Percentiles rank a stretch among this genome's conserved stretches.
Conservation (phyloP, 2,797 vertebrate species). For the Eidolon dupreanum region DNA sequence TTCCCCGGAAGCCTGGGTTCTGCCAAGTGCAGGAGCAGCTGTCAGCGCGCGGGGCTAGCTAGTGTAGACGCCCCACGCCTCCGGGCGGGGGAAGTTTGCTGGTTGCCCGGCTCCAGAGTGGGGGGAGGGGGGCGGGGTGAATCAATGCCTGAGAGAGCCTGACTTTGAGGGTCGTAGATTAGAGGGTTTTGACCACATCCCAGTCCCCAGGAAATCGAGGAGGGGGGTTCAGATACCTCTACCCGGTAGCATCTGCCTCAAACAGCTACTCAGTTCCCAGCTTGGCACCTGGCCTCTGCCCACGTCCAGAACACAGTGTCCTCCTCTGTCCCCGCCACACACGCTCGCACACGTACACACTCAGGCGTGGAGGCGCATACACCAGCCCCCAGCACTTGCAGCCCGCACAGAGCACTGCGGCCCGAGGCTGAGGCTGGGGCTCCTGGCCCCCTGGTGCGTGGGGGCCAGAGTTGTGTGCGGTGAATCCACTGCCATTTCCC, state of each 20-base stretch:
- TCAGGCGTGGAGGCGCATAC: slow-evolving; percentile 57
- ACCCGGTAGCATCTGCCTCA: slow-evolving; percentile 52
- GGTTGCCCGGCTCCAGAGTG: slow-evolving; percentile 6
- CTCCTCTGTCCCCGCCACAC: slow-evolving; percentile 73
- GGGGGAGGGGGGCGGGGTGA: neutral
- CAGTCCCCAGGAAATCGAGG: slow-evolving; percentile 23
- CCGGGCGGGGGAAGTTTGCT: slow-evolving; percentile 75
- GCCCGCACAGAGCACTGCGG: neutral
- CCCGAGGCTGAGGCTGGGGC: neutral
- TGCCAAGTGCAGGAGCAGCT: slow-evolving; percentile 77
- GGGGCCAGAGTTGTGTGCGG: neutral
- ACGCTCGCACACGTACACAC: slow-evolving; percentile 64
- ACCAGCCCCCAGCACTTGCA: neutral
- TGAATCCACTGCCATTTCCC: rapidly evolving
- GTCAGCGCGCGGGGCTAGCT: slow-evolving; percentile 54
- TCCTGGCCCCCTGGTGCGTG: neutral
- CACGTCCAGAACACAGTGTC: slow-evolving; percentile 78
- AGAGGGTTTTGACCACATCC: slow-evolving; percentile 19
- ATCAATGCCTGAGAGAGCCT: neutral
- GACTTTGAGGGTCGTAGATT: slow-evolving; percentile 1
- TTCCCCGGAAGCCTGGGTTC: slow-evolving; percentile 73
- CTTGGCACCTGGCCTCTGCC: slow-evolving; percentile 74
- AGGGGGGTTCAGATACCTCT: slow-evolving; percentile 22
- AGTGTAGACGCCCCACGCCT: slow-evolving; percentile 68
- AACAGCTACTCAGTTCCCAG: slow-evolving; percentile 62